phyloP scores from a whole-genome alignment of 1,140 invertebrate species.

The Harlomillsia oculata region DNA sequence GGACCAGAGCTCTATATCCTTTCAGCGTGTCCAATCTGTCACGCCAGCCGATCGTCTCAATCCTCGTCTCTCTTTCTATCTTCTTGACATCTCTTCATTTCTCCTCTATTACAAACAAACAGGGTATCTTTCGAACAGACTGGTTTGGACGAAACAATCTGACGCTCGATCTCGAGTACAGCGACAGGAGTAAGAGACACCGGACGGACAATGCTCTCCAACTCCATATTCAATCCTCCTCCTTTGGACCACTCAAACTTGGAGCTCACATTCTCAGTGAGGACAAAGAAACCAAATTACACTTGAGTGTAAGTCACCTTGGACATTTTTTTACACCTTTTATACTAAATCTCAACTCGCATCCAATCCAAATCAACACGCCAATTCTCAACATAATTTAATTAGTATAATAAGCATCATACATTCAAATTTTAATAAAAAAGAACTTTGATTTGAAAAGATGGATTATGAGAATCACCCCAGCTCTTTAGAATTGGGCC shows the following conservation, averaged over 20 bases:
- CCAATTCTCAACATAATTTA: too few relatives aligned
- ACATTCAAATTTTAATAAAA: too few relatives aligned
- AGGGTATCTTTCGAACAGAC: slow-evolving; percentile 16
- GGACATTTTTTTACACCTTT: too few relatives aligned
- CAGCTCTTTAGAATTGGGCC: slow-evolving; percentile 21
- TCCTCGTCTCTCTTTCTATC: not conserved
- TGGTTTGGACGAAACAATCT: slow-evolving; percentile 30
- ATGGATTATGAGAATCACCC: slow-evolving; percentile 15
- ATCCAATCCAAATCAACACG: too few relatives aligned
- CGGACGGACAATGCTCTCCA: slow-evolving; percentile 11
- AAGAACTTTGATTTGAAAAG: too few relatives aligned
- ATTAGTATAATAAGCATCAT: too few relatives aligned
- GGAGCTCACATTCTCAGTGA: slow-evolving; percentile 17
- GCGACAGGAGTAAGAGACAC: slow-evolving; percentile 19
- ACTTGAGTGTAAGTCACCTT: slow-evolving; percentile 17
- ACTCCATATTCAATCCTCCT: slow-evolving; percentile 15
- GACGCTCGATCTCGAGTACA: not conserved
- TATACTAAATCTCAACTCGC: too few relatives aligned
- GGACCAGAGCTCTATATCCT: not conserved
- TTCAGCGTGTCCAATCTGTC: not conserved
- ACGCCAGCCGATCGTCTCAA: not conserved
- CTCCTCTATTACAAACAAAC: not conserved
- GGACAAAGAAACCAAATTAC: slow-evolving; percentile 25
- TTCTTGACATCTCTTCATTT: not conserved
- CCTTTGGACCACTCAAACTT: slow-evolving; percentile 13